A percentile compares a stretch with the other conserved stretches of the same genome.
Evolutionary conservation across 2,797 vertebrate species (phyloP).

Genomic region (Xenopus petersii): DNA sequence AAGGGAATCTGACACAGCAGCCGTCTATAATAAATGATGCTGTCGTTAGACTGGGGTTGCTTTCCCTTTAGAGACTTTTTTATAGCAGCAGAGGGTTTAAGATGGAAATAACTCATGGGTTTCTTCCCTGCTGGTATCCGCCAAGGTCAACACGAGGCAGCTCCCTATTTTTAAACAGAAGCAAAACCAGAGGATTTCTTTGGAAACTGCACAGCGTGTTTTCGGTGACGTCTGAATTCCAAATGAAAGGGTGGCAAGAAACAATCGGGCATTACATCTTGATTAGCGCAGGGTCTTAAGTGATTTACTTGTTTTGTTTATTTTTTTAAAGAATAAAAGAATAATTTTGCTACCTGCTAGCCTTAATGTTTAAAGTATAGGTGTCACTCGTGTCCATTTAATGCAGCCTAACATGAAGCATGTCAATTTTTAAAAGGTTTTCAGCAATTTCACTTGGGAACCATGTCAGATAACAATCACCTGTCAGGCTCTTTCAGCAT

Average conservation of each 20-base stretch:
- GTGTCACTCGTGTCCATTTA: neutral
- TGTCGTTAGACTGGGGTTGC: too few relatives aligned
- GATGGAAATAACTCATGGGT: too few relatives aligned
- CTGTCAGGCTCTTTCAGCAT: neutral
- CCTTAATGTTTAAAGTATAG: slow-evolving; percentile 9
- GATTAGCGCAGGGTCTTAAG: slow-evolving; percentile 58
- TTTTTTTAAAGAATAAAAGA: neutral
- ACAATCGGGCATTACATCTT: slow-evolving; percentile 53
- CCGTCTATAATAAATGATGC: too few relatives aligned
- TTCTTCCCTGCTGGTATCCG: neutral
- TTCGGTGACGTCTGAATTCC: too few relatives aligned
- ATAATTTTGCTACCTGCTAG: neutral
- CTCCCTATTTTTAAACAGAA: too few relatives aligned
- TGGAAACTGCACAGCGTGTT: too few relatives aligned
- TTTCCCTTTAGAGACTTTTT: too few relatives aligned
- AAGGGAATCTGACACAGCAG: too few relatives aligned
- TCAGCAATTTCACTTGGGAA: slow-evolving; percentile 2
- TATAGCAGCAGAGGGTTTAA: too few relatives aligned
- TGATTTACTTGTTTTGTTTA: slow-evolving; percentile 49
- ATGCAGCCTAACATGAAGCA: slow-evolving; percentile 7
- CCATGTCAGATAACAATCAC: slow-evolving; percentile 12
- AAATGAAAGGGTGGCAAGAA: slow-evolving; percentile 26
- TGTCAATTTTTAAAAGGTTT: slow-evolving; percentile 30
- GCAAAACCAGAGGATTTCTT: too few relatives aligned
- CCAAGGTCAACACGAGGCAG: neutral